These are phyloP conservation scores for Danio jaintianensis DNA, from an alignment of 2,797 vertebrate species.

Conservation along the genomic window DNA sequence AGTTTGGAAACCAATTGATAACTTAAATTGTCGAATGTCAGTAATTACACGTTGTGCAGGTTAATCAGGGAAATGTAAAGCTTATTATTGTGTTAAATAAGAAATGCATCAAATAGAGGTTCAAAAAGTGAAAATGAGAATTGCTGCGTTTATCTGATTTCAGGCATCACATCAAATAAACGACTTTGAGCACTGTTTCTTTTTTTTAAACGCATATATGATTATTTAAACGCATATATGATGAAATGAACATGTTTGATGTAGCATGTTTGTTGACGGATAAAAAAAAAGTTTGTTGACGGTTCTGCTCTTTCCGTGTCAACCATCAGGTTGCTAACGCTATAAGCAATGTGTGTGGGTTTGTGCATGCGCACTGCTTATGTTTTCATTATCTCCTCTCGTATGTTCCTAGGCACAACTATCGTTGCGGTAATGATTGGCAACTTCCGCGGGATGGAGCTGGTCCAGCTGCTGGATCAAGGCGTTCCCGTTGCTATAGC, in stretches of 20 bases:
- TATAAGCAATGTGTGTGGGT: background rate
- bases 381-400: constrained; percentile 29
- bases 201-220: background rate
- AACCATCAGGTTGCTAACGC: background rate
- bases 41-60: no score
- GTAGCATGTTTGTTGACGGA: no score
- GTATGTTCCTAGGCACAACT: constrained; percentile 46
- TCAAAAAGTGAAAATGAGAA: background rate
- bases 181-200: background rate
- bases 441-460: constrained; percentile 79
- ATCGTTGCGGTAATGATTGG: constrained; percentile 87
- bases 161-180: no score
- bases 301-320: background rate
- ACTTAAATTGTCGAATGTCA: no score
- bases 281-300: background rate
- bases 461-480: constrained; percentile 68
- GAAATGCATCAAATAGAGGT: no score
- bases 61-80: no score
- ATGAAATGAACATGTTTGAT: background rate
- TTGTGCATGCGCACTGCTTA: background rate
- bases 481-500: constrained; percentile 80
- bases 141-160: no score
- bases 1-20: no score
- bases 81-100: no score
- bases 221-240: background rate